Evolutionary conservation across 2,113 vertebrate genomes (phyloP), one percentile per base, ranked within the genome.

Genomic region (Reinhardtius hippoglossoides): DNA sequence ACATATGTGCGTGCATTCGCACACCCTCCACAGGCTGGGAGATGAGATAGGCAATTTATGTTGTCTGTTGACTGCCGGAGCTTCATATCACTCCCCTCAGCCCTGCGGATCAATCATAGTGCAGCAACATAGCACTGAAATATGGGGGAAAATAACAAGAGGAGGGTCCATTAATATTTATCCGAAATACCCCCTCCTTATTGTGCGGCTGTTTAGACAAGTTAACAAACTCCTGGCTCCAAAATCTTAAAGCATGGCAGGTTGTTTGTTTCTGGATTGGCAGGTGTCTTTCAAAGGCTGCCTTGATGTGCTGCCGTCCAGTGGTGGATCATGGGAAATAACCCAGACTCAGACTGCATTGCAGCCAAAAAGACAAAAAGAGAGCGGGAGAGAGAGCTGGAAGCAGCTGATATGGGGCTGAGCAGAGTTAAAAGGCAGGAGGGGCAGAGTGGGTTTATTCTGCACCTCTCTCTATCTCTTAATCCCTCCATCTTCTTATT

Each of bases 11-110:
- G 27, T 42, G 52, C 35, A 12, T 56, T 42, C 73, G 58, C 72
- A 63, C 63, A 76, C 84, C 62, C 83, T 68, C 42, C 67, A 46
- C 23, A 27, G 76, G 82, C 86, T 91, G 84, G 65, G 63, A 89
- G 78, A 80, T 70, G 71, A 91, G 89, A 92, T 89, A 86, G 79
- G 76, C 83, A 86, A 78, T 83, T 80, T 52, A 15, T 74, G 84
- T 85, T 86, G 65, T 77, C 78, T 85, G 91, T 90, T 89, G 85
- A 86, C 84, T 81, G 84, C 44, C 14, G 65, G 80, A 88, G 83
- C 56, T 80, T 81, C 80, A 88, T 83, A 90, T 5, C 13, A 9
- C 65, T 86, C 24, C 61, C 9, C 73, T 79, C 55, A 35, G 58
- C 74, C 81, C 61, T 12, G 0, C 55, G 81, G 76, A 69, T 75